These are phyloP conservation scores for Macrophya alboannulata DNA, from an alignment of 2,888 invertebrate species.

Conservation along the genomic window DNA sequence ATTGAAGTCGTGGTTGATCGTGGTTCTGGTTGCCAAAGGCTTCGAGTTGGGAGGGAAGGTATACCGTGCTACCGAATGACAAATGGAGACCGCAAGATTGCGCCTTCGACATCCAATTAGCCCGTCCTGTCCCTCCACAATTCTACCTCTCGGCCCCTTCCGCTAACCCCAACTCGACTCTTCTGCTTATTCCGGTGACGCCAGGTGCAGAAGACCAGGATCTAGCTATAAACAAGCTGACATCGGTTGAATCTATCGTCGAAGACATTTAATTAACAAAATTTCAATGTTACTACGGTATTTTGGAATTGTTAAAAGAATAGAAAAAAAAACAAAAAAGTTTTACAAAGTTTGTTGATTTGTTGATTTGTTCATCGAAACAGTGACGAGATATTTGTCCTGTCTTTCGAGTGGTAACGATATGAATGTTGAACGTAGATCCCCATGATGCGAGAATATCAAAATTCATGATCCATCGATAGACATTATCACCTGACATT, in stretches of 20 bases:
- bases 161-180: slow-evolving; percentile 44
- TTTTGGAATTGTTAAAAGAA: neutral
- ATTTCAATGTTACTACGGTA: slow-evolving; percentile 63
- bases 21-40: slow-evolving; percentile 63
- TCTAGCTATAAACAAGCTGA: slow-evolving; percentile 47
- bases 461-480: slow-evolving; percentile 2
- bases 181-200: slow-evolving; percentile 61
- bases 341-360: neutral
- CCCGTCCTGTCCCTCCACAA: slow-evolving; percentile 59
- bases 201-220: slow-evolving; percentile 57
- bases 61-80: slow-evolving; percentile 71
- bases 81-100: slow-evolving; percentile 76
- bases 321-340: neutral
- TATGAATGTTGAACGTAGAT: neutral
- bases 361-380: neutral
- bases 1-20: slow-evolving; percentile 36
- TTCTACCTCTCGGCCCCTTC: slow-evolving; percentile 45
- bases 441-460: neutral
- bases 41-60: slow-evolving; percentile 50
- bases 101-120: slow-evolving; percentile 75
- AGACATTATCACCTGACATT: neutral
- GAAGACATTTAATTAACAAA: slow-evolving; percentile 74
- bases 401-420: no score
- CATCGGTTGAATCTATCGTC: slow-evolving; percentile 65
- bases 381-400: neutral